Conservation (phyloP, 2,113 vertebrate genomes). For the Silurus meridionalis region DNA sequence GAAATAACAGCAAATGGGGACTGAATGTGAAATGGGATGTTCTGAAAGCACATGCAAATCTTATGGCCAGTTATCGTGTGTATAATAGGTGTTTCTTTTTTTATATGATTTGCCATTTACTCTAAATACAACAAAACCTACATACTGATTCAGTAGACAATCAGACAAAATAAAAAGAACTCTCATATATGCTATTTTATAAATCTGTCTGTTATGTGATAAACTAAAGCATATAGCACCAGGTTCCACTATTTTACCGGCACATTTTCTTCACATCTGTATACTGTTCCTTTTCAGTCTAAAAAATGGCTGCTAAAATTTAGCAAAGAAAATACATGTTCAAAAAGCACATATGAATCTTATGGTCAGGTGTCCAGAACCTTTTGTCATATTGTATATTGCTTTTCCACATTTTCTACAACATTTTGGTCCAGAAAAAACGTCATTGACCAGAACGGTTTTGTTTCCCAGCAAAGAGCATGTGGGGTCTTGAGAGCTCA, state of each 20-base stretch:
- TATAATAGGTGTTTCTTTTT: not conserved
- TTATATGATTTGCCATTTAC: not conserved
- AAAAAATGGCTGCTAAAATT: not conserved
- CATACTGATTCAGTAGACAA: not conserved
- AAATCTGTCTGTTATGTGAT: not conserved
- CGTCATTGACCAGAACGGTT: not conserved
- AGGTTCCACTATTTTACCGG: not conserved
- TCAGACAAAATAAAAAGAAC: not conserved
- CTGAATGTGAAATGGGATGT: too few species aligned
- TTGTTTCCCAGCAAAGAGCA: not conserved
- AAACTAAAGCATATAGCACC: not conserved
- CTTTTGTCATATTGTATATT: not conserved
- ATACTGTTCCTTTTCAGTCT: not conserved
- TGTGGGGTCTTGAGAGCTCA: slow-evolving; percentile 47
- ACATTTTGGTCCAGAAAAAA: not conserved
- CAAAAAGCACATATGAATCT: too few species aligned
- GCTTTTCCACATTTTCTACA: not conserved
- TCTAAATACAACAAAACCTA: not conserved
- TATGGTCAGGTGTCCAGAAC: too few species aligned
- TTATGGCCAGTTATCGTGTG: too few species aligned
- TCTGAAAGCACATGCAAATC: too few species aligned
- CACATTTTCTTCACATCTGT: not conserved
- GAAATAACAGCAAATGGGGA: too few species aligned
- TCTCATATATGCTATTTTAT: not conserved
- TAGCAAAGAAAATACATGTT: not conserved